A percentile compares a stretch with the other conserved stretches of the same genome.
phyloP scores from a whole-genome alignment of 2,113 vertebrate species.

The Archilochus colubris region DNA sequence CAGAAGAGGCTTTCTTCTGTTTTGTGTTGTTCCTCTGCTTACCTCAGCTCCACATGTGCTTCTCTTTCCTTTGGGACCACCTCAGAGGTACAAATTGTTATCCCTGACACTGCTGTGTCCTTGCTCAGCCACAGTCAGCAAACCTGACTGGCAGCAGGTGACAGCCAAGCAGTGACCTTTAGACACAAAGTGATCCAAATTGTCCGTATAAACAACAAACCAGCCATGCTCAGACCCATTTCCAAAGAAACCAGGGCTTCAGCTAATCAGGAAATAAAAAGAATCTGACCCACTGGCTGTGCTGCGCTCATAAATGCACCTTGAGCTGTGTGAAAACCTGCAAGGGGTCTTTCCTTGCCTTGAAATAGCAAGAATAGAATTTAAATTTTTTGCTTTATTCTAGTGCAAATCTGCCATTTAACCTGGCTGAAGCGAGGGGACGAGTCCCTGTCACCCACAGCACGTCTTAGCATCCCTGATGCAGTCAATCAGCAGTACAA shows the following conservation, averaged over 20 bases:
- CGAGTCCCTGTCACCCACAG: accelerated
- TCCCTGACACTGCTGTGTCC: background rate
- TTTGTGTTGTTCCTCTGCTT: background rate
- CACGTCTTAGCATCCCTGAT: background rate
- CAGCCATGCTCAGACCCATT: background rate
- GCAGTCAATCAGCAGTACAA: slow-evolving; percentile 35
- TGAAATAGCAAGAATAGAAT: background rate
- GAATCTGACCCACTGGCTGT: background rate
- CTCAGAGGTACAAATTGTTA: background rate
- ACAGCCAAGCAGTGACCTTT: background rate
- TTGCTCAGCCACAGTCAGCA: background rate
- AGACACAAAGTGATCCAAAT: accelerated
- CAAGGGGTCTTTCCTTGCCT: background rate
- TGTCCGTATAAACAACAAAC: background rate
- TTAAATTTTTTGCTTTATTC: background rate
- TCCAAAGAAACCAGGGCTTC: background rate
- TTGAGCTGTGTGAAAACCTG: background rate
- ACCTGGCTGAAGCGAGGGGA: accelerated
- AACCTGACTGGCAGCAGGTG: background rate
- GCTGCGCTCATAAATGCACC: background rate
- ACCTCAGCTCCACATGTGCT: accelerated
- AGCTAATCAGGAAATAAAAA: background rate
- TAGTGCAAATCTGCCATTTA: background rate
- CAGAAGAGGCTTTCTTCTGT: background rate
- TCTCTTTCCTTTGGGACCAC: background rate